Evolutionary conservation across 2,888 invertebrate genomes (phyloP), one percentile per base, ranked within the genome.

Genomic region (Morpho deidamia): DNA sequence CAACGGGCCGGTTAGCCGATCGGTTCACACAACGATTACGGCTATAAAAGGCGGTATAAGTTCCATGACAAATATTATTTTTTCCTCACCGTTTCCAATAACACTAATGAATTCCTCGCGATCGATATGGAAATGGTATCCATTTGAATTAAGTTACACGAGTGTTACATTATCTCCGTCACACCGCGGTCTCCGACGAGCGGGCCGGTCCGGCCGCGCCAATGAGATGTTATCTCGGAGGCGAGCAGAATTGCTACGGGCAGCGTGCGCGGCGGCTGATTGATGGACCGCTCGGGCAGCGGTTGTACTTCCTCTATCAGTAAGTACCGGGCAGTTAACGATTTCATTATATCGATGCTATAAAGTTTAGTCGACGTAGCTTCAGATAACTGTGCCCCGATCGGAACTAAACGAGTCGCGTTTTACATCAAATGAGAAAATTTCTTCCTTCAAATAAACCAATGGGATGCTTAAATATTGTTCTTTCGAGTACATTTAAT

Each of bases 221-320:
- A 46, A 35, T n/a, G 43, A 55, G 65, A 64, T 63, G 48, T 46
- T 63, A 65, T 63, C 61, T 33, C 53, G 47, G 33, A 50, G 49
- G 55, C 53, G 50, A 45, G 37, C 56, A 56, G 42, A 49, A 58
- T 50, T 35, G 44, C 46, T 43, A 35, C 44, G 42, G 55, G 40
- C 43, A 42, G 38, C 34, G 7, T n/a, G n/a, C 40, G 11, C 11
- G 10, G 44, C 35, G 40, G 42, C 50, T 60, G 60, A 60, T 56
- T 48, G 58, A 60, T 60, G 58, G 32, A 41, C 33, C 54, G 49
- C 53, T 39, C 32, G 46, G 23, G 32, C 41, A 23, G 45, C 35
- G 44, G 51, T 39, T 44, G 42, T 23, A 5, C 23, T 23, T 23
- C 23, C 23, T 23, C 23, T 23, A 46, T 47, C 14, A 42, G 48